Conservation (phyloP, 2,888 invertebrate species). For the Linnaemya vulpina region DNA sequence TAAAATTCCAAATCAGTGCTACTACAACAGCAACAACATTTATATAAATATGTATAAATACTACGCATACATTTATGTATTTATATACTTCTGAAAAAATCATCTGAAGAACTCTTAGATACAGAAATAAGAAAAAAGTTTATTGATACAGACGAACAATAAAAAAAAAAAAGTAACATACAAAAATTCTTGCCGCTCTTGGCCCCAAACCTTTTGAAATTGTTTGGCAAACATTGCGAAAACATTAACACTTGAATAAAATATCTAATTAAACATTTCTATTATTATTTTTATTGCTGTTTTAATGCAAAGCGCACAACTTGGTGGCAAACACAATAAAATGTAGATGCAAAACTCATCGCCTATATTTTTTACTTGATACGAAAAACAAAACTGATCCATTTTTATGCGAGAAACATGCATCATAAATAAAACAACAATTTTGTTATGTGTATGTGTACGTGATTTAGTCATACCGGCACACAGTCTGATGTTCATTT, state of each 20-base stretch:
- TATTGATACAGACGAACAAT: background rate
- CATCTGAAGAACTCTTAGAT: background rate
- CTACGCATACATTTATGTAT: background rate
- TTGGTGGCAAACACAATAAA: background rate
- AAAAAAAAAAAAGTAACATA: background rate
- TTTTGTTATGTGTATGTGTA: background rate
- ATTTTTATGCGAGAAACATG: background rate
- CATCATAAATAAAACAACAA: background rate
- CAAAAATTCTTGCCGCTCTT: background rate
- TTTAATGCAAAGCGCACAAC: background rate
- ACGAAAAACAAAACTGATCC: background rate
- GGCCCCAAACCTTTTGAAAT: constrained; percentile 2
- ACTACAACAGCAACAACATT: constrained; percentile 21
- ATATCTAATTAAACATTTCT: background rate
- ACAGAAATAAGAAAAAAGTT: background rate
- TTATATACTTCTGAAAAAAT: background rate
- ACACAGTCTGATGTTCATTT: background rate
- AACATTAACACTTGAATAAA: constrained; percentile 30
- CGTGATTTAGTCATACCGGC: background rate
- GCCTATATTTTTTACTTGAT: background rate
- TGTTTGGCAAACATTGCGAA: constrained; percentile 24
- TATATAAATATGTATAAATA: background rate
- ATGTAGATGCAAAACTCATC: background rate
- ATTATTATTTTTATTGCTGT: background rate
- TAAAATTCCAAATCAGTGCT: constrained; percentile 33